These are phyloP conservation scores for Tryphoninae sp. DNA, from an alignment of 2,888 invertebrate species.

Conservation along the genomic window DNA sequence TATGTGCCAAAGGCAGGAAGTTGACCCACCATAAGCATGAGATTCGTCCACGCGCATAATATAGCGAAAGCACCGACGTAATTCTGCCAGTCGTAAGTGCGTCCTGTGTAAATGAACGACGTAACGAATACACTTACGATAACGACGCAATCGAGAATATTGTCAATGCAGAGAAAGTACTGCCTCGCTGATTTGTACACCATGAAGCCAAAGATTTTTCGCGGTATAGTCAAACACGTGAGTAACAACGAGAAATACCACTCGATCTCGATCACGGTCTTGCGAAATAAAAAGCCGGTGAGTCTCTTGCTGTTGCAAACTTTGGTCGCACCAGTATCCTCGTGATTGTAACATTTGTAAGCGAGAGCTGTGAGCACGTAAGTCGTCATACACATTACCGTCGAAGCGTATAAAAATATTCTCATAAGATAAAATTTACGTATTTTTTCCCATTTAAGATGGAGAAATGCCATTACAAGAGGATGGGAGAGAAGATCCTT, in stretches of 20 bases:
- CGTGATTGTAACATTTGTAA: slow-evolving; percentile 77
- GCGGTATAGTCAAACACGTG: slow-evolving; percentile 77
- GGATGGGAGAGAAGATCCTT: slow-evolving; percentile 82
- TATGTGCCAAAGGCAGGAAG: slow-evolving; percentile 82
- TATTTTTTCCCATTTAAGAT: slow-evolving; percentile 82
- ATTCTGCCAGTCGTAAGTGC: slow-evolving; percentile 79
- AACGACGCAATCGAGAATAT: slow-evolving; percentile 78
- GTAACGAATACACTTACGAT: slow-evolving; percentile 78
- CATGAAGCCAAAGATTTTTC: slow-evolving; percentile 79
- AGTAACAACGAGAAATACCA: slow-evolving; percentile 78
- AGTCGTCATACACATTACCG: slow-evolving; percentile 78
- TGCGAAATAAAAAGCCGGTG: slow-evolving; percentile 74
- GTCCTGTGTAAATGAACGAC: slow-evolving; percentile 77
- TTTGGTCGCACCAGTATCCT: slow-evolving; percentile 72
- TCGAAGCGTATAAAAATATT: slow-evolving; percentile 77
- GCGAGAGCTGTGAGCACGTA: slow-evolving; percentile 78
- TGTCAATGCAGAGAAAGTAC: slow-evolving; percentile 80
- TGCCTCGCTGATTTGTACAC: slow-evolving; percentile 78
- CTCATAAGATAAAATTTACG: slow-evolving; percentile 80
- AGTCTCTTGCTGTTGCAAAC: slow-evolving; percentile 74
- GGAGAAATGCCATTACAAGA: slow-evolving; percentile 81
- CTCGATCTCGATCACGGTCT: slow-evolving; percentile 76
- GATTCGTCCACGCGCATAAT: slow-evolving; percentile 81
- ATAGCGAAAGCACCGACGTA: slow-evolving; percentile 80
- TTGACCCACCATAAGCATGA: slow-evolving; percentile 81